Base-by-base conservation (phyloP, 2,113 vertebrate species). In the Menura novaehollandiae region DNA sequence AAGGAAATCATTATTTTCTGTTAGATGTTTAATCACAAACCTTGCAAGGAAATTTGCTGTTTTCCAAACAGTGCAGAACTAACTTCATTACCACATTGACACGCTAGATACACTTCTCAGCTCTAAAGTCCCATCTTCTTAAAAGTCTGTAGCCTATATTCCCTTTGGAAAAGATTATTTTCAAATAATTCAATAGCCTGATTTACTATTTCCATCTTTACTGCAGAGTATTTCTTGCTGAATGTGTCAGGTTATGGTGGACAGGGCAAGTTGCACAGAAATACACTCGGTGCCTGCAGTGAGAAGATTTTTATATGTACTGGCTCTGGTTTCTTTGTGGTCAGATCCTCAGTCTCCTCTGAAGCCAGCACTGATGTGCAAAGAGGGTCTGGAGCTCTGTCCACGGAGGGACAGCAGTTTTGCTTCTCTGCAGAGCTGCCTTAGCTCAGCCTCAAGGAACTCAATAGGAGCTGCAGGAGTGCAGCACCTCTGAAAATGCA, bases 61-160 rank as follows among this genome's bases (percentile, higher is more conserved):
- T 97, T 97, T 93, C 80, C 93, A 90, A 94, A 89, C 88, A 80
- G 78, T 84, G 92, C 93, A 94, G 94, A 97, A 93, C 94, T 96
- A 92, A 95, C 72, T 96, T 96, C 60, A 79, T 97, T 96, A 93
- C 72, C 18, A 78, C 52, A 37, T 13, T 90, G 76, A 76, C 76
- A 88, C 0, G 0, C 82, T 93, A 91, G 84, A 77, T 68, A 84
- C 49, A 73, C 53, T 91, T 88, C 72, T 85, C 68, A 93, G 60
- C 39, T 85, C 49, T 88, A 3, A 94, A 94, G 63, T 79, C 49
- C 13, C 23, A 23, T 94, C 69, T 77, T 95, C 71, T 91, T 91
- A 77, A 53, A 90, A 94, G 52, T 56, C 64, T 56, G 64, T 72
- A 90, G 84, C 46, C 51, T 67, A 13, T 71, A 75, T 96, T 95